phyloP scores from a whole-genome alignment of 1,140 invertebrate species.

The Nasonia giraulti region DNA sequence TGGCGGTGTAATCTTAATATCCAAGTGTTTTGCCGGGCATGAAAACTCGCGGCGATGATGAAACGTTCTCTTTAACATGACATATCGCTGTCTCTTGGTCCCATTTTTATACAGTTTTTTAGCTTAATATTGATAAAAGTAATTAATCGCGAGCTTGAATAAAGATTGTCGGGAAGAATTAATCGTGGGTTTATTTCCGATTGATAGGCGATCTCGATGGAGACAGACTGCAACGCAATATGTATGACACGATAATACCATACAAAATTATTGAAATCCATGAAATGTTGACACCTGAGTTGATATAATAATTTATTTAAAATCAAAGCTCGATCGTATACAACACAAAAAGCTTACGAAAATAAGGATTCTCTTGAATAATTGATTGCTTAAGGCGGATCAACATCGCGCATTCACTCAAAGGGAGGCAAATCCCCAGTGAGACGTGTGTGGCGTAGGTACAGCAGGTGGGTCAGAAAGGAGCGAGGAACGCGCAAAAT shows the following conservation, averaged over 20 bases:
- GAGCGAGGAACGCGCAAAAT: not conserved
- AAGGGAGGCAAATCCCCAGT: slow-evolving; percentile 1
- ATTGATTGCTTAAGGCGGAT: not conserved
- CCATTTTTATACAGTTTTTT: not conserved
- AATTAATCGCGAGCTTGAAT: not conserved
- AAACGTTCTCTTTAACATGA: not conserved
- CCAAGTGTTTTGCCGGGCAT: slow-evolving; percentile 26
- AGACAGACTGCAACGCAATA: no score
- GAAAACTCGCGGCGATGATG: slow-evolving; percentile 13
- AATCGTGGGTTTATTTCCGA: not conserved
- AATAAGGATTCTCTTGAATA: not conserved
- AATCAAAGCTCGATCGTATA: not conserved
- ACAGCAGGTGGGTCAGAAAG: not conserved
- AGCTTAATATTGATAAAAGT: not conserved
- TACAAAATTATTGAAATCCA: no score
- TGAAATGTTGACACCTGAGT: no score
- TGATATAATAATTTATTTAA: no score
- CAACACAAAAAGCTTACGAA: not conserved
- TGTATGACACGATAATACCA: no score
- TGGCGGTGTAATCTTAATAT: slow-evolving; percentile 9
- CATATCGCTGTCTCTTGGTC: not conserved
- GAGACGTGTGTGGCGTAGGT: not conserved
- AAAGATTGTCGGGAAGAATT: not conserved
- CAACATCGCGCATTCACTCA: not conserved
- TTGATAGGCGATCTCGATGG: no score